phyloP scores from a whole-genome alignment of 2,797 vertebrate genomes.

The Phoxinus dragarum region DNA sequence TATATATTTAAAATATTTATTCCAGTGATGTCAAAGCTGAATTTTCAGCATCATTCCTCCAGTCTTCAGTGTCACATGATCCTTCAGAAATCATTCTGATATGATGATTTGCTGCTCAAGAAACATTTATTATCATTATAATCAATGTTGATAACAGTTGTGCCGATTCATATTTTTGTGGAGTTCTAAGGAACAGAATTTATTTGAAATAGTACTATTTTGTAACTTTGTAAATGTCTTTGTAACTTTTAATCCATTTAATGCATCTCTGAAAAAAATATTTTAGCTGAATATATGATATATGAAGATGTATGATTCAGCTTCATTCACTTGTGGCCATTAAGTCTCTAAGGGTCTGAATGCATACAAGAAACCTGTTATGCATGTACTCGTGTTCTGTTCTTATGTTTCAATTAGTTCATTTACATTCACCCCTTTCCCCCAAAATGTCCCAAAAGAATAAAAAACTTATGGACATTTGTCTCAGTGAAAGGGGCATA shows the following conservation, averaged over 20 bases:
- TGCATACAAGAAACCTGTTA: constrained; percentile 3
- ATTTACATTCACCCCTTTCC: constrained; percentile 3
- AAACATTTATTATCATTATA: not conserved
- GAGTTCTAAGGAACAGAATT: not conserved
- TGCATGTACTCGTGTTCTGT: not conserved
- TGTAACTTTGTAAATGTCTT: not conserved
- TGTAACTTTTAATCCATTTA: too few species aligned
- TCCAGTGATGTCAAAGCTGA: not conserved
- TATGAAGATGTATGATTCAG: too few species aligned
- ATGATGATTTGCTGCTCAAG: not conserved
- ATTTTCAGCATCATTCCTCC: not conserved
- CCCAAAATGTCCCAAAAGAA: constrained; percentile 28
- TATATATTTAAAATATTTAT: not conserved
- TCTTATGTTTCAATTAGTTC: not conserved
- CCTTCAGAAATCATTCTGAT: not conserved
- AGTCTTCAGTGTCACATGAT: not conserved
- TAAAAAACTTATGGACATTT: constrained; percentile 65
- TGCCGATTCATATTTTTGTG: not conserved
- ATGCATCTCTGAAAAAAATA: too few species aligned
- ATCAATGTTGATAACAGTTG: not conserved
- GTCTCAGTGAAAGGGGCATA: constrained; percentile 44
- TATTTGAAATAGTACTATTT: not conserved
- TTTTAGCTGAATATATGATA: too few species aligned
- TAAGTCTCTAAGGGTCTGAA: not conserved
- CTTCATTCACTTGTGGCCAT: not conserved